phyloP scores from a whole-genome alignment of 2,888 invertebrate species.

The Isotomurus palustris region DNA sequence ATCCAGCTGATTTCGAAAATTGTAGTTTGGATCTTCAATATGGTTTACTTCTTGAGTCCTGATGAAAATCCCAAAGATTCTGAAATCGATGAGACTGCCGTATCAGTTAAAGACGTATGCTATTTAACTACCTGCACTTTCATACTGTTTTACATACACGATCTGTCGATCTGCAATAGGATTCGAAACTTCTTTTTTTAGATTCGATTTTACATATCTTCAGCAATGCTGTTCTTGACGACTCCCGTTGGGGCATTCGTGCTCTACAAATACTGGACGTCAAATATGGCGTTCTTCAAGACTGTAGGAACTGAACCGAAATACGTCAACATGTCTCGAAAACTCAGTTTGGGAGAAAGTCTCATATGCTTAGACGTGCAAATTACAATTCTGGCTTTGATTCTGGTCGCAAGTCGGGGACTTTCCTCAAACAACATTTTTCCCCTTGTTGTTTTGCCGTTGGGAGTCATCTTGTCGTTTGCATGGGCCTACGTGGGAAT shows the following conservation, averaged over 20 bases:
- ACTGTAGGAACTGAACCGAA: conserved; percentile 36
- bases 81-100: conserved; percentile 9
- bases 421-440: neutral
- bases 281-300: conserved; percentile 26
- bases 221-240: conserved; percentile 19
- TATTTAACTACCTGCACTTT: neutral
- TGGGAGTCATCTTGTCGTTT: conserved; percentile 9
- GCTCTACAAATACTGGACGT: conserved; percentile 28
- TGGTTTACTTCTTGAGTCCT: conserved; percentile 26
- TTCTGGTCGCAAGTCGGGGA: conserved; percentile 8
- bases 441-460: conserved; percentile 12
- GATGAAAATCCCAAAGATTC: conserved; percentile 5
- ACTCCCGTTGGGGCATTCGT: conserved; percentile 18
- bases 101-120: conserved; percentile 3
- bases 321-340: conserved; percentile 23
- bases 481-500: conserved; percentile 10
- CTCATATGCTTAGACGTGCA: conserved; percentile 28
- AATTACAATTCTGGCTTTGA: conserved; percentile 6
- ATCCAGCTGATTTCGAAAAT: conserved; percentile 27
- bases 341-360: conserved; percentile 19
- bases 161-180: too few relatives aligned
- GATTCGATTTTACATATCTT: conserved; percentile 33
- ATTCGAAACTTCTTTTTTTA: conserved; percentile 3
- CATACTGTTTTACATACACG: neutral
- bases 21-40: conserved; percentile 25